These are phyloP conservation scores for Podocnemis expansa DNA, from an alignment of 2,113 vertebrate genomes.

Conservation along the genomic window DNA sequence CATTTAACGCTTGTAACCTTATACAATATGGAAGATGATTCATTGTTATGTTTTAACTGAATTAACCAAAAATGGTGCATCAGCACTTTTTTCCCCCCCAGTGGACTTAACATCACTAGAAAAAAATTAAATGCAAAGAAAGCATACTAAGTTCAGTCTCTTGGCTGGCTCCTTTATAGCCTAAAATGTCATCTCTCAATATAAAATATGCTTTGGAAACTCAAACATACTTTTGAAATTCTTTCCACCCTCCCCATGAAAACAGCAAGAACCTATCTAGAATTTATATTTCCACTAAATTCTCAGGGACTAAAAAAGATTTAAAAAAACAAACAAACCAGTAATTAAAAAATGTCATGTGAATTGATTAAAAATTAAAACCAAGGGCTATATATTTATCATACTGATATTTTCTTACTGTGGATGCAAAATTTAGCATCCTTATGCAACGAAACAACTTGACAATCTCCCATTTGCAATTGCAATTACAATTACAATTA, in stretches of 20 bases:
- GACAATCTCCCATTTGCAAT: background rate
- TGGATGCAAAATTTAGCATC: background rate
- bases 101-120: background rate
- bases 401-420: background rate
- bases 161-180: background rate
- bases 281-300: background rate
- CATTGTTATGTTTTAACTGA: fast-evolving
- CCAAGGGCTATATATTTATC: background rate
- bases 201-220: background rate
- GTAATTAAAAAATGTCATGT: background rate
- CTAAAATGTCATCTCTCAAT: background rate
- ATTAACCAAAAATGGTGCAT: background rate
- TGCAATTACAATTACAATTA: background rate
- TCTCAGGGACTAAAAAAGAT: background rate
- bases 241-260: background rate
- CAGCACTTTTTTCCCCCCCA: background rate
- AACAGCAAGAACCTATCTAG: background rate
- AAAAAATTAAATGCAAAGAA: background rate
- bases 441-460: background rate
- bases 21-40: background rate
- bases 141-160: background rate
- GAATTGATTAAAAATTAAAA: background rate
- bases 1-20: background rate
- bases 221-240: background rate
- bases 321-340: no score